Percentiles rank a stretch among this genome's conserved stretches.
These are phyloP conservation scores for Rutilus rutilus DNA, from an alignment of 2,113 vertebrate genomes.

Conservation along the genomic window DNA sequence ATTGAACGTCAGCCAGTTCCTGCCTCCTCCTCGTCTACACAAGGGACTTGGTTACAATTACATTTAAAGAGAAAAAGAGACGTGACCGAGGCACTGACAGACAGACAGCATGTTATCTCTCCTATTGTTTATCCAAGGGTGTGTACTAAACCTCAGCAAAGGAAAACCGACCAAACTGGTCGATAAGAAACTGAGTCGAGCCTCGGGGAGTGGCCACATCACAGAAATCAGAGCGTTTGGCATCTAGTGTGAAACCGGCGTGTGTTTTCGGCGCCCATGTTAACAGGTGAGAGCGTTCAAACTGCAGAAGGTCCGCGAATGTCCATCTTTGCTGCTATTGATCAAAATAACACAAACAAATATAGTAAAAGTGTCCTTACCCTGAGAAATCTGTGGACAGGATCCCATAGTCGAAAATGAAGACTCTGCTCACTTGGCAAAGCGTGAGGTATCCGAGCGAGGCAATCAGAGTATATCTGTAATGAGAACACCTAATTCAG, in stretches of 20 bases:
- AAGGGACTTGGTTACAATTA: background rate
- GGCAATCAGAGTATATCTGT: conserved; percentile 74
- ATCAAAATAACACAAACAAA: no score
- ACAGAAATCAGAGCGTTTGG: background rate
- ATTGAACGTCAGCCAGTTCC: no score
- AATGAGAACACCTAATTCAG: conserved; percentile 5
- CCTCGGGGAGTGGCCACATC: conserved; percentile 27
- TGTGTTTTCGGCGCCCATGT: no score
- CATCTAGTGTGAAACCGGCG: no score
- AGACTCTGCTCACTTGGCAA: conserved; percentile 77
- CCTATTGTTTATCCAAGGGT: conserved; percentile 45
- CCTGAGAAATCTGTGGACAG: conserved; percentile 83
- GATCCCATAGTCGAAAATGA: conserved; percentile 80
- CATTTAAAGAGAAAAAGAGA: background rate
- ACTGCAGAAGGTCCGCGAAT: no score
- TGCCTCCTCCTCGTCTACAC: no score
- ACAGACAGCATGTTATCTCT: conserved; percentile 22
- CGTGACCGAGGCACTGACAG: background rate
- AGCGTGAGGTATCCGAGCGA: conserved; percentile 77
- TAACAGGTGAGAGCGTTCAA: no score
- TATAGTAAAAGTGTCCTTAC: conserved; percentile 61
- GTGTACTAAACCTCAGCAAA: conserved; percentile 25
- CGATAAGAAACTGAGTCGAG: conserved; percentile 28
- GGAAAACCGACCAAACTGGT: conserved; percentile 24
- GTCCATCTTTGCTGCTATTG: no score